A percentile compares a stretch with the other conserved stretches of the same genome.
These are phyloP conservation scores for Onychomys arenicola DNA, from an alignment of 2,797 vertebrate genomes.

Conservation along the genomic window DNA sequence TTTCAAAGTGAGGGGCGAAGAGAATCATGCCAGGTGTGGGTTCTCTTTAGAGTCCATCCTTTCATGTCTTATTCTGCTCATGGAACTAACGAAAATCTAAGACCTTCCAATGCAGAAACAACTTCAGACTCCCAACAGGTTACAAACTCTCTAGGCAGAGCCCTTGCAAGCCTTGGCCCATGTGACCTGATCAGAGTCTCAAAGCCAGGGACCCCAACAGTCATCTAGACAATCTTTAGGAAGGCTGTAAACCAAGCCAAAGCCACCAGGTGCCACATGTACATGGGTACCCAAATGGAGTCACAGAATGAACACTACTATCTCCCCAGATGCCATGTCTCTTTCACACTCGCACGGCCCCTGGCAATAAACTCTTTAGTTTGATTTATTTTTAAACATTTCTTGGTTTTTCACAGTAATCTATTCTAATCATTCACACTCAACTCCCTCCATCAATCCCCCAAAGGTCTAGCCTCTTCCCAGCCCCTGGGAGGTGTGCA, in stretches of 20 bases:
- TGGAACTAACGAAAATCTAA: neutral
- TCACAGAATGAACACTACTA: neutral
- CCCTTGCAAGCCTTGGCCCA: neutral
- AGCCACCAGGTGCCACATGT: neutral
- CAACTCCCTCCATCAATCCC: neutral
- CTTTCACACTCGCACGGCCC: rapidly evolving
- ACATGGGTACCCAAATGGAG: neutral
- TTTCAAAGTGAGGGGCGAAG: neutral
- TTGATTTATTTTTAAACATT: neutral
- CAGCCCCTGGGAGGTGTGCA: rapidly evolving
- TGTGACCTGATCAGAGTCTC: too few species aligned
- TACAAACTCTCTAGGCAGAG: too few species aligned
- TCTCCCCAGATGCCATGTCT: neutral
- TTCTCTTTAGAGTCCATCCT: neutral
- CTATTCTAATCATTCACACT: neutral
- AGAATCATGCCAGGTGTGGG: neutral
- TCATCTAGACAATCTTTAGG: rapidly evolving
- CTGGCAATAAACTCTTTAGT: neutral
- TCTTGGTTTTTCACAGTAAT: neutral
- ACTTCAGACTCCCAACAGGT: neutral
- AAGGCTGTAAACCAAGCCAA: neutral
- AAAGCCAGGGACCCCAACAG: neutral
- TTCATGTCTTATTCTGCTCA: neutral
- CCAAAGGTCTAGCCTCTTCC: neutral
- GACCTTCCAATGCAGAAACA: neutral